Evolutionary conservation across 2,113 vertebrate genomes (phyloP), one percentile per base, ranked within the genome.

Genomic region (Nansenia antarctica): DNA sequence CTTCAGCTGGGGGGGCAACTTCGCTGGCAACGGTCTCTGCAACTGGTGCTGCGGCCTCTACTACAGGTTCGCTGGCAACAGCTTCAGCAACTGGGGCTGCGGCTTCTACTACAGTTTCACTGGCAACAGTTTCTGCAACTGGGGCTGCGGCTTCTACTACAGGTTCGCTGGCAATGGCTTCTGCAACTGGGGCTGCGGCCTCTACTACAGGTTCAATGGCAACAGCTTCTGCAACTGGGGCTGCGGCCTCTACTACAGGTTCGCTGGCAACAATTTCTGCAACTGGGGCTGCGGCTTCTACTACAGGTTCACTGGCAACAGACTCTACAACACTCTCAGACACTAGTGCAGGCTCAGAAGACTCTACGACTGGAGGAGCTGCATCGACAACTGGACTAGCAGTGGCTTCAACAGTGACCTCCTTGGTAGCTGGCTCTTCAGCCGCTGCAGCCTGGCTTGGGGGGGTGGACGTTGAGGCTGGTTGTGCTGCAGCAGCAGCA

Each of bases 381-480:
- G 52, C 71, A 27, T 45, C 22, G 18, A 69, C 52, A 24, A 70
- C 49, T 5, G 29, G 31, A 69, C 67, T 55, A 26, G 71, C 61
- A 20, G 58, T 70, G 61, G 62, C 0, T n/a, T 24, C n/a, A 0
- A n/a, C 3, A 2, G 60, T 1, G 15, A 45, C 49, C 9, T 27
- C 26, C 18, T 26, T n/a, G 34, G 20, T 12, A 7, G 47, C 65
- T 37, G 20, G 20, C 22, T 29, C 57, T 47, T 31, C 29, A 3
- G 18, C 55, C 55, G 57, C 57, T 59, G 74, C 69, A 42, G 45
- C 11, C 0, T 5, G 22, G n/a, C 74, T n/a, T 42, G 65, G 67
- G 14, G 69, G 1, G 26, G 39, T 42, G 7, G 39, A 42, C 24
- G 61, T 57, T 14, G 74, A 42, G 24, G 61, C 60, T 14, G 74